These are phyloP conservation scores for Mantis religiosa DNA, from an alignment of 2,888 invertebrate genomes.

Conservation along the genomic window DNA sequence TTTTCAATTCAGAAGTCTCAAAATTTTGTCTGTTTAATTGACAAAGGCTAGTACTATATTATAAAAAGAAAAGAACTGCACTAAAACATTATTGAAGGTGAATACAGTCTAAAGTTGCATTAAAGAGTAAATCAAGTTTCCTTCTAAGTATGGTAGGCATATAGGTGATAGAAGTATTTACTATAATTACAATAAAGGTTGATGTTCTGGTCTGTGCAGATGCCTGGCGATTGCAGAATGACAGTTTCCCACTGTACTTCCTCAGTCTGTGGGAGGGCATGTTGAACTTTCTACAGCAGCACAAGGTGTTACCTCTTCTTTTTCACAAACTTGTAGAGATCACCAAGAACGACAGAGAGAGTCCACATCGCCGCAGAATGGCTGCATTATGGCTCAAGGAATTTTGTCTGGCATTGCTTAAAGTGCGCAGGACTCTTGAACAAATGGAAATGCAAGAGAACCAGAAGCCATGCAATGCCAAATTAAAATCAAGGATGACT, in stretches of 20 bases:
- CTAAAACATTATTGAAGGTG: too few species aligned
- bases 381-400: conserved; percentile 1
- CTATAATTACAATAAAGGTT: too few species aligned
- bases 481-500: neutral
- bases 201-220: neutral
- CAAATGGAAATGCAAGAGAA: neutral
- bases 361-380: neutral
- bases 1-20: too few species aligned
- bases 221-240: neutral
- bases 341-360: neutral
- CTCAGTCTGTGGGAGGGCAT: neutral
- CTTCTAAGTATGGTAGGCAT: too few species aligned
- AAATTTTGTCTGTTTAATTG: too few species aligned
- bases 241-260: neutral
- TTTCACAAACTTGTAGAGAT: neutral
- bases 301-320: neutral
- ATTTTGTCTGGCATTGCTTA: neutral
- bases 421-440: neutral
- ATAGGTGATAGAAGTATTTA: too few species aligned
- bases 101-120: too few species aligned
- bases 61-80: too few species aligned
- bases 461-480: neutral
- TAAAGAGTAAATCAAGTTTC: too few species aligned
- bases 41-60: too few species aligned
- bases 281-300: neutral